Base-by-base conservation (phyloP, 2,888 invertebrate genomes). In the Apocheima hispidaria region DNA sequence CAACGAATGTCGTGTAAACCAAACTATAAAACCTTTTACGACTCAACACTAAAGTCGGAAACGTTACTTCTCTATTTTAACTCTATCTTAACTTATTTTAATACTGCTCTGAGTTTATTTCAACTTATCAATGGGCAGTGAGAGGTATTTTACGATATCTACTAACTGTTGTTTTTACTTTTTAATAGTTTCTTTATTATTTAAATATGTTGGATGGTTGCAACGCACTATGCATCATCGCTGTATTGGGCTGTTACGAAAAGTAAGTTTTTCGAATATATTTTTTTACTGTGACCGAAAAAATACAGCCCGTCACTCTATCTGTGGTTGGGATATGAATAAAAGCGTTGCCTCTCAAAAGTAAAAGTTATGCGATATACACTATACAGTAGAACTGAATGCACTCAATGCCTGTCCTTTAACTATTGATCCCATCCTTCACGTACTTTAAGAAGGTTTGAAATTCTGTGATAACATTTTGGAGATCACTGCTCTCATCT, bases 11-110 rank as follows among this genome's bases (percentile, higher is more conserved):
- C 65, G 63, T 68, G 67, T 68, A 59, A 62, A 57, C 36, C 46
- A 30, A 53, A 65, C 65, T 56, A 63, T 65, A 60, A 62, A 65
- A 65, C 60, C 58, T 61, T 66, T 68, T 60, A 68, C 63, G 68
- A 65, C 36, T 33, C 18, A 55, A 60, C 53, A 53, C 60, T 54
- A 60, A 60, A 60, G 50, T 60, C 54, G 60, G 60, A 38, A 60
- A 60, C 33, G 21, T 55, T 26, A 60, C 53, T 55, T 60, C 60
- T 60, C 60, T 60, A 60, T 60, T 60, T 60, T 40, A 60, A 55
- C 44, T 60, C 50, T 50, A 60, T 60, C 54, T 60, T 52, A 60
- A 53, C 48, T 60, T 60, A 60, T 55, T 60, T 54, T 60, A 54
- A 54, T 21, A 43, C 28, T 49, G 35, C 12, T 20, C 50, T 43